phyloP scores from a whole-genome alignment of 1,140 invertebrate genomes.

The Harpegnathos saltator region DNA sequence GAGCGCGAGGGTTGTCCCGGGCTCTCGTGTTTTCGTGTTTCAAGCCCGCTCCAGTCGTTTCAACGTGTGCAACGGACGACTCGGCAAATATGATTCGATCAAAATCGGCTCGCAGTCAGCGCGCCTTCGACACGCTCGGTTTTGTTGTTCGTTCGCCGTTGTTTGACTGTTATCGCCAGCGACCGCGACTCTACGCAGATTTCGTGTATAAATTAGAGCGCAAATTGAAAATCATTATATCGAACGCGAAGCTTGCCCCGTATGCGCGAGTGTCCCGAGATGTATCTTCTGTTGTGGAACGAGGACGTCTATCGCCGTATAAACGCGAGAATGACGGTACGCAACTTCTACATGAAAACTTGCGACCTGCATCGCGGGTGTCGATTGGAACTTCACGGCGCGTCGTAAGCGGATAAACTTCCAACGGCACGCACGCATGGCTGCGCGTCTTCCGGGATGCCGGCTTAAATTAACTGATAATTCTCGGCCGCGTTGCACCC shows the following conservation, averaged over 20 bases:
- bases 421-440: constrained; percentile 27
- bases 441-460: constrained; percentile 10
- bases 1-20: constrained; percentile 9
- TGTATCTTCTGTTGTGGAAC: not conserved
- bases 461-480: constrained; percentile 42
- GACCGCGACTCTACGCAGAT: not conserved
- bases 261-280: not conserved
- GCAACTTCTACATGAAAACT: constrained; percentile 39
- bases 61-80: not conserved
- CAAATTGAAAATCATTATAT: not conserved
- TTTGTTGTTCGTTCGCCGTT: not conserved
- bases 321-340: constrained; percentile 17
- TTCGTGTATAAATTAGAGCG: not conserved
- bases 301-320: not conserved
- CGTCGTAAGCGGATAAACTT: constrained; percentile 32
- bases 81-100: constrained; percentile 8
- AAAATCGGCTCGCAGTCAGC: not conserved
- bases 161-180: constrained; percentile 9
- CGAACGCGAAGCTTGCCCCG: too few species aligned
- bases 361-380: constrained; percentile 30
- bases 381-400: constrained; percentile 14
- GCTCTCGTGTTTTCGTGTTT: constrained; percentile 19
- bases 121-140: not conserved
- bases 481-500: constrained; percentile 14
- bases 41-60: not conserved